These are phyloP conservation scores for Panthera uncia DNA, from an alignment of 2,113 vertebrate genomes.

Conservation along the genomic window DNA sequence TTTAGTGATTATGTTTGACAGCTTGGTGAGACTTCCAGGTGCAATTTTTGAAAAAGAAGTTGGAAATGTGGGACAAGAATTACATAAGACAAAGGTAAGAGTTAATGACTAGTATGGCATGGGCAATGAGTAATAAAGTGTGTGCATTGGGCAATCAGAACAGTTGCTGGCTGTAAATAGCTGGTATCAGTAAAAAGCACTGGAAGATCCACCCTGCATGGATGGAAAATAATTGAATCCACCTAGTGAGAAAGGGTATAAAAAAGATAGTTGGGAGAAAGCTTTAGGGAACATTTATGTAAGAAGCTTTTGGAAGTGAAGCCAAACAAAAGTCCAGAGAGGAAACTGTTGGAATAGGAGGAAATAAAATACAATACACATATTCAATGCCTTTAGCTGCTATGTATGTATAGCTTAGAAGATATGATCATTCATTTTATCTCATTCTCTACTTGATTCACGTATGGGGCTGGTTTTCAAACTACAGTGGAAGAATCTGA, in stretches of 20 bases:
- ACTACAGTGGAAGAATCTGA: not conserved
- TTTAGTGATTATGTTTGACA: not conserved
- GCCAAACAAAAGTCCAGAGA: not conserved
- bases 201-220: not conserved
- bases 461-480: not conserved
- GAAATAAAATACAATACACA: not conserved
- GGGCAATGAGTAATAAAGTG: not conserved
- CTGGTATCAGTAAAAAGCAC: not conserved
- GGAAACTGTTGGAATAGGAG: not conserved
- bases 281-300: not conserved
- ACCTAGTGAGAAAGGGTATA: not conserved
- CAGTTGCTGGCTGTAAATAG: rapidly evolving
- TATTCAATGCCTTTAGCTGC: not conserved
- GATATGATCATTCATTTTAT: not conserved
- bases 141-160: not conserved
- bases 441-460: not conserved
- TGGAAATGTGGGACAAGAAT: not conserved
- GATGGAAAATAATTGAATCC: not conserved
- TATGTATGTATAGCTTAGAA: not conserved
- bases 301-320: not conserved
- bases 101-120: not conserved
- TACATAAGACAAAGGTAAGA: not conserved
- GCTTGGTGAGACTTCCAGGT: not conserved
- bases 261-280: not conserved
- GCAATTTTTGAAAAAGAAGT: not conserved